These are phyloP conservation scores for Orchestia grillus DNA, from an alignment of 1,140 invertebrate species.

Conservation along the genomic window DNA sequence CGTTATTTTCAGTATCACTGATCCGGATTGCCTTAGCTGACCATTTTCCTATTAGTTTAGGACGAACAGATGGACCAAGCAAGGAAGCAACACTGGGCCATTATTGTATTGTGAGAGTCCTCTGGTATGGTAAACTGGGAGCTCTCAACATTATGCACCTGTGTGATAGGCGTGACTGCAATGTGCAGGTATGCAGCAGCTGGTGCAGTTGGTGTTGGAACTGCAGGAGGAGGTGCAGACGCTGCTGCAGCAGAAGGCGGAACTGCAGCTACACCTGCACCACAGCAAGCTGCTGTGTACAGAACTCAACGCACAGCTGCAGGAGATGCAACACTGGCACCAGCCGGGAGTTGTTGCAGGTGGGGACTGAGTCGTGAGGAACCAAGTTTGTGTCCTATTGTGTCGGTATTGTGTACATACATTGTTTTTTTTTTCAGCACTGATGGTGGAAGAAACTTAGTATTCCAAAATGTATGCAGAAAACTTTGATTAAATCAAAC, in stretches of 20 bases:
- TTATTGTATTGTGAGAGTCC: not conserved
- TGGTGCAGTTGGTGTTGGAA: not conserved
- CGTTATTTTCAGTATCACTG: too few relatives aligned
- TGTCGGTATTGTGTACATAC: too few relatives aligned
- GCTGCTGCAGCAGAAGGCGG: constrained; percentile 4
- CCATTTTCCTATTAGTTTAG: too few relatives aligned
- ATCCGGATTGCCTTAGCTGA: too few relatives aligned
- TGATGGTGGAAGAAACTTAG: too few relatives aligned
- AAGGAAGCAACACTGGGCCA: too few relatives aligned
- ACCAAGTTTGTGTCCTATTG: too few relatives aligned
- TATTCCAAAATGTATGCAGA: too few relatives aligned
- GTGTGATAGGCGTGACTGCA: not conserved
- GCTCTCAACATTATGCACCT: not conserved
- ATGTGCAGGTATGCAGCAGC: not conserved
- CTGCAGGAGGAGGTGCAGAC: not conserved
- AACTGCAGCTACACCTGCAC: constrained; percentile 16
- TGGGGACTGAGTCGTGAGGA: too few relatives aligned
- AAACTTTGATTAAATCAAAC: too few relatives aligned
- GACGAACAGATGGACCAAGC: not conserved
- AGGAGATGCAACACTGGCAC: constrained; percentile 43
- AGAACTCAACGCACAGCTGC: constrained; percentile 28
- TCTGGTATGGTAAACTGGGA: not conserved
- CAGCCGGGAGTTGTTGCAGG: constrained; percentile 36
- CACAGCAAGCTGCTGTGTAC: constrained; percentile 28
- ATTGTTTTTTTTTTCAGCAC: too few relatives aligned